Evolutionary conservation across 2,113 vertebrate genomes (phyloP).

Genomic region (Calyptommatus sinebrachiatus): DNA sequence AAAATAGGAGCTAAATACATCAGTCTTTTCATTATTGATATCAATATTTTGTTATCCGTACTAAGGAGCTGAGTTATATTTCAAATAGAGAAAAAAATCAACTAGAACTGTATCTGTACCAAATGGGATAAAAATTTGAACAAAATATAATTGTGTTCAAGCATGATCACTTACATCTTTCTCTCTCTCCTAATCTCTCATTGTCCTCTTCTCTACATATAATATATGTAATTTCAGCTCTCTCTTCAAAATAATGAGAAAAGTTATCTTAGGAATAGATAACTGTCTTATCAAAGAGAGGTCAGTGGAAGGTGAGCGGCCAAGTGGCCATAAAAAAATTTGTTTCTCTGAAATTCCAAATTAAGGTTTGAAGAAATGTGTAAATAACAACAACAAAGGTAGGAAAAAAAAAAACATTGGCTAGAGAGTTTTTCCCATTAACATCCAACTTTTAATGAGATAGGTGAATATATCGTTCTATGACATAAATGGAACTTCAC

Average conservation of each 20-base stretch:
- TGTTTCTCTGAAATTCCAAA: constrained; percentile 43
- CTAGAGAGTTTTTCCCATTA: constrained; percentile 11
- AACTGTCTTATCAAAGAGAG: constrained; percentile 31
- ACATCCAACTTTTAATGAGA: neutral
- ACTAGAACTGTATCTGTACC: too few relatives aligned
- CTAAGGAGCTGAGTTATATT: too few relatives aligned
- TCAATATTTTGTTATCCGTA: too few relatives aligned
- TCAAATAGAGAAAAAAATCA: too few relatives aligned
- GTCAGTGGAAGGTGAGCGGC: constrained; percentile 12
- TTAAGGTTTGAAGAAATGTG: constrained; percentile 34
- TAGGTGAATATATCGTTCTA: neutral
- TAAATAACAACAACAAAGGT: constrained; percentile 36
- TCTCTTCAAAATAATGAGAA: constrained; percentile 36
- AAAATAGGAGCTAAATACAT: too few relatives aligned
- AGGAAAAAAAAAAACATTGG: constrained; percentile 16
- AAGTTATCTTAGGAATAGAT: constrained; percentile 33
- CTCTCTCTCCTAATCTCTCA: neutral
- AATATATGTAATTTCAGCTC: constrained; percentile 19
- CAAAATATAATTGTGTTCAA: too few relatives aligned
- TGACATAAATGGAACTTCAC: neutral
- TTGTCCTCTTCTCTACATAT: neutral
- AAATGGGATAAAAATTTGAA: too few relatives aligned
- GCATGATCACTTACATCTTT: neutral
- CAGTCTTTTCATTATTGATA: too few relatives aligned
- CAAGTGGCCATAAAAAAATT: constrained; percentile 45